phyloP scores from a whole-genome alignment of 2,113 vertebrate genomes.

The Hemiscyllium ocellatum region DNA sequence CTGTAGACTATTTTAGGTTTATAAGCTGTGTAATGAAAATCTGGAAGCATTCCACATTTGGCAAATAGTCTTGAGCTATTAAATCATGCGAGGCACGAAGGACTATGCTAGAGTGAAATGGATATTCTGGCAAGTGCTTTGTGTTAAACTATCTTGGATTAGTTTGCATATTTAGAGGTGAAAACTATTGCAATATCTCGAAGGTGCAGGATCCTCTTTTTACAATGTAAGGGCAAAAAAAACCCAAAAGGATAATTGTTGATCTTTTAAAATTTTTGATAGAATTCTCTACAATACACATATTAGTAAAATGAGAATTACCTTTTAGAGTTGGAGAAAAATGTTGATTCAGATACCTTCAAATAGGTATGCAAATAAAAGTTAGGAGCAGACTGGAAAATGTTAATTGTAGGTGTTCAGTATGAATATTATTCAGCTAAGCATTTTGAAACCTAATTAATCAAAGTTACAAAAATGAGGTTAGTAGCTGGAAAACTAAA shows the following conservation, averaged over 20 bases:
- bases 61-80: slow-evolving; percentile 53
- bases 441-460: not conserved
- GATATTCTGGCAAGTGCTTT: slow-evolving; percentile 11
- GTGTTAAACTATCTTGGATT: not conserved
- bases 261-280: not conserved
- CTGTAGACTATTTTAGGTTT: slow-evolving; percentile 57
- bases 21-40: slow-evolving; percentile 69
- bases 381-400: not conserved
- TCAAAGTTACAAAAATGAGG: not conserved
- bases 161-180: not conserved
- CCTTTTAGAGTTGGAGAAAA: not conserved
- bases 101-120: not conserved
- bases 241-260: not conserved
- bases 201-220: not conserved
- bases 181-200: not conserved
- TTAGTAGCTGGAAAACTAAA: not conserved
- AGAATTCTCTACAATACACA: not conserved
- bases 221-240: not conserved
- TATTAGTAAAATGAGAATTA: not conserved
- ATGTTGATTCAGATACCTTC: not conserved
- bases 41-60: slow-evolving; percentile 56
- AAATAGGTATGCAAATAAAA: not conserved
- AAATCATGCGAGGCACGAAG: slow-evolving; percentile 45
- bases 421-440: not conserved
- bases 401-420: not conserved